These are phyloP conservation scores for Nowickia ferox DNA, from an alignment of 2,888 invertebrate species.

Conservation along the genomic window DNA sequence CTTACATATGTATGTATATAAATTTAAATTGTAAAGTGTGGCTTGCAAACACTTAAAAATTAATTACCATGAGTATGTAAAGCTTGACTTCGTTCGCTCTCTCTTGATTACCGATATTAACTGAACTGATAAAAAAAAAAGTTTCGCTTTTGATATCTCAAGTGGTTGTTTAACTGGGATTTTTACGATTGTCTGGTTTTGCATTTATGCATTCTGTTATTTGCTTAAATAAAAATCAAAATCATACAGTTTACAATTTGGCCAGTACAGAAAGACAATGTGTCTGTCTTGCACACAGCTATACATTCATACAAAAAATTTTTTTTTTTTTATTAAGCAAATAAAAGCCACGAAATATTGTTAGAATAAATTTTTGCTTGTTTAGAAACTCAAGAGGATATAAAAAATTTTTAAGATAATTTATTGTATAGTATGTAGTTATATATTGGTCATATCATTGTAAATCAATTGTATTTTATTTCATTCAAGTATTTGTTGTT, in stretches of 20 bases:
- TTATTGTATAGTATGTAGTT: constrained; percentile 18
- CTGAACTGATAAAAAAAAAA: constrained; percentile 44
- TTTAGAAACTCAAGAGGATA: not conserved
- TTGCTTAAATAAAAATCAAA: constrained; percentile 49
- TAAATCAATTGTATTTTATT: constrained; percentile 63
- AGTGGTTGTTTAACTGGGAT: constrained; percentile 62
- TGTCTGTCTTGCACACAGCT: constrained; percentile 1
- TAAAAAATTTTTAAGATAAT: constrained; percentile 23
- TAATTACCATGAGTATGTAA: constrained; percentile 34
- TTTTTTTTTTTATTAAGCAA: not conserved
- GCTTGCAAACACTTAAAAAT: constrained; percentile 22
- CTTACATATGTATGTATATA: not conserved
- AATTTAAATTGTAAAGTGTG: not conserved
- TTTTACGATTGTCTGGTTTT: constrained; percentile 53
- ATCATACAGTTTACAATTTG: constrained; percentile 28
- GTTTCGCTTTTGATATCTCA: constrained; percentile 57
- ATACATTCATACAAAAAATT: not conserved
- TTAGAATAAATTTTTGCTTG: constrained; percentile 1
- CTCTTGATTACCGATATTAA: not conserved
- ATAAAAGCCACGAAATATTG: not conserved
- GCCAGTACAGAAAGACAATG: constrained; percentile 11
- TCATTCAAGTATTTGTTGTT: constrained; percentile 56
- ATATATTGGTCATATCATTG: constrained; percentile 55
- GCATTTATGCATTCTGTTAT: constrained; percentile 11
- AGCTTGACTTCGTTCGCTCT: not conserved